Conservation (phyloP, 2,888 invertebrate genomes). For the Alsophila aescularia region DNA sequence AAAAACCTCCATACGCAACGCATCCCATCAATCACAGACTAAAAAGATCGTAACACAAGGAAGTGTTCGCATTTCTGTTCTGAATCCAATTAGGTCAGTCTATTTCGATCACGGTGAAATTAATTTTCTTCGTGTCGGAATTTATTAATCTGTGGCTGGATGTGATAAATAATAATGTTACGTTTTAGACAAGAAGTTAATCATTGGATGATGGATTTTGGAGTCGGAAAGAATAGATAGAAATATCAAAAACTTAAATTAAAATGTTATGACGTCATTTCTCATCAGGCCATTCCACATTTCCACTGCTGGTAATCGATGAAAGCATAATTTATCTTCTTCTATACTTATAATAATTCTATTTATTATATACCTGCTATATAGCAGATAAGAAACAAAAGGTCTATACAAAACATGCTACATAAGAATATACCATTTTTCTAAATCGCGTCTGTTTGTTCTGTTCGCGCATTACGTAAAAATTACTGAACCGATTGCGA, state of each 20-base stretch:
- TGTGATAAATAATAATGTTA: not conserved
- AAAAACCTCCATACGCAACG: conserved; percentile 1
- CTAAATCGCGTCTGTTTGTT: no score
- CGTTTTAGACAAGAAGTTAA: not conserved
- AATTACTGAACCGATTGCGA: no score
- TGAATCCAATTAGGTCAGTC: conserved; percentile 22
- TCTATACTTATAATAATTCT: no score
- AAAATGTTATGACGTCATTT: no score
- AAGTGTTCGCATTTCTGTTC: conserved; percentile 19
- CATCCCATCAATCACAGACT: conserved; percentile 7
- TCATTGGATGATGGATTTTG: not conserved
- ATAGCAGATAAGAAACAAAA: no score
- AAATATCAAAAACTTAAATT: not conserved
- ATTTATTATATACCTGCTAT: no score
- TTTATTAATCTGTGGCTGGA: conserved; percentile 2
- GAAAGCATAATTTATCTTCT: no score
- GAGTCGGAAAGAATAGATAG: not conserved
- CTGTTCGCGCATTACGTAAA: no score
- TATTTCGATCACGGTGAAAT: conserved; percentile 18
- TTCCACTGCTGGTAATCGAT: no score
- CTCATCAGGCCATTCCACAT: no score
- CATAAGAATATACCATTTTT: no score
- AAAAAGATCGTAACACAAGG: conserved; percentile 19
- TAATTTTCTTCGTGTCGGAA: conserved; percentile 11
- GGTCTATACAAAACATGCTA: no score